Conservation (phyloP, 2,113 vertebrate species). For the Lophura nycthemera region DNA sequence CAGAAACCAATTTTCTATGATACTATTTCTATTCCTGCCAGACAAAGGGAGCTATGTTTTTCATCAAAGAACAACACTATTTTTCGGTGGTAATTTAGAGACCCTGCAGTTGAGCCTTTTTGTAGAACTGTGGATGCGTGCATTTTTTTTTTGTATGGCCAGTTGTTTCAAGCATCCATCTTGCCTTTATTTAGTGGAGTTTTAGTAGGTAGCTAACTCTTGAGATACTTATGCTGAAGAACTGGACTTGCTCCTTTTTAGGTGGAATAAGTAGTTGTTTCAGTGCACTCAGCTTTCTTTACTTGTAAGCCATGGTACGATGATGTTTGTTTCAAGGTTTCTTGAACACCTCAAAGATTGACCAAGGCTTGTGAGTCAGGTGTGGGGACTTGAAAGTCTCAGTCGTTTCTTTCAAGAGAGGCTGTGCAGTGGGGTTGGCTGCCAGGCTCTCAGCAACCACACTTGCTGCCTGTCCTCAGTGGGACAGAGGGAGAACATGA, state of each 20-base stretch:
- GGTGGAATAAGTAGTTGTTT: neutral
- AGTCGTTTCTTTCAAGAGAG: neutral
- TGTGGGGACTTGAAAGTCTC: neutral
- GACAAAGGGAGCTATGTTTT: neutral
- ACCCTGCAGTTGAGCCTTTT: neutral
- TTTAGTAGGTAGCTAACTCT: neutral
- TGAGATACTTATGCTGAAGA: neutral
- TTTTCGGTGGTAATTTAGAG: neutral
- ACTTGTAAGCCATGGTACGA: neutral
- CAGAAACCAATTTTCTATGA: neutral
- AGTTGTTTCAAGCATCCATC: neutral
- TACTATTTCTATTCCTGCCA: neutral
- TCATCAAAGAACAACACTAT: neutral
- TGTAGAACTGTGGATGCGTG: fast-evolving
- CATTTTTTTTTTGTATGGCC: neutral
- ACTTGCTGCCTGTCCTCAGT: neutral
- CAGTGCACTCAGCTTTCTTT: neutral
- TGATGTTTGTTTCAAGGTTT: neutral
- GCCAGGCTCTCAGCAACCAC: neutral
- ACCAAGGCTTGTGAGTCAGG: neutral
- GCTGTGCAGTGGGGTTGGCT: neutral
- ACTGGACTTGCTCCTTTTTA: neutral
- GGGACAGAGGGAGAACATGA: neutral
- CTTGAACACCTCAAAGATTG: neutral
- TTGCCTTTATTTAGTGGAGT: neutral